Conservation (phyloP, 2,113 vertebrate species). For the Scopus umbretta region DNA sequence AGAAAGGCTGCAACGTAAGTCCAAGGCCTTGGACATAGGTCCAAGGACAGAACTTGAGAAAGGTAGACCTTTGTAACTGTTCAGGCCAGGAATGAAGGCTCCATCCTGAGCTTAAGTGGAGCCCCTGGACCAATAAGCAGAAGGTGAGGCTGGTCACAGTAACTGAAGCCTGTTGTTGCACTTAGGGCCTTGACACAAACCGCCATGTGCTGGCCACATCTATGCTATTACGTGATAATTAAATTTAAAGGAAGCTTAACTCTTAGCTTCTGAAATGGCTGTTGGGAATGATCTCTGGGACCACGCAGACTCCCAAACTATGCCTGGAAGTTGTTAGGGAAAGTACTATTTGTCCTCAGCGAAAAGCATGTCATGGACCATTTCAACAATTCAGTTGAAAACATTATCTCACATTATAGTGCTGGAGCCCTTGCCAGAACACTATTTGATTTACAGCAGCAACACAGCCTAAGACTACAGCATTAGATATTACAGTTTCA, state of each 20-base stretch:
- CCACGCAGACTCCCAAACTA: neutral
- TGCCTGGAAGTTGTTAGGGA: neutral
- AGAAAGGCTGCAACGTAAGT: neutral
- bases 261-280: neutral
- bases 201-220: neutral
- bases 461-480: neutral
- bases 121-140: neutral
- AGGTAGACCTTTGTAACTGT: neutral
- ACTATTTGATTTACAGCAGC: neutral
- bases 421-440: neutral
- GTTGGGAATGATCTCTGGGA: neutral
- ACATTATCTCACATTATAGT: neutral
- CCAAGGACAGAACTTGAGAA: neutral
- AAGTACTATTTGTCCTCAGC: neutral
- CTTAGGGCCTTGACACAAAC: neutral
- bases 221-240: neutral
- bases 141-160: neutral
- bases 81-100: neutral
- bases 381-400: neutral
- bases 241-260: neutral
- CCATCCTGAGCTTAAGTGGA: neutral
- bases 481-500: neutral
- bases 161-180: neutral
- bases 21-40: neutral
- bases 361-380: neutral